Evolutionary conservation across 1,140 invertebrate species (phyloP), one percentile per base, ranked within the genome.

Genomic region (Trypoxylus dichotomus): DNA sequence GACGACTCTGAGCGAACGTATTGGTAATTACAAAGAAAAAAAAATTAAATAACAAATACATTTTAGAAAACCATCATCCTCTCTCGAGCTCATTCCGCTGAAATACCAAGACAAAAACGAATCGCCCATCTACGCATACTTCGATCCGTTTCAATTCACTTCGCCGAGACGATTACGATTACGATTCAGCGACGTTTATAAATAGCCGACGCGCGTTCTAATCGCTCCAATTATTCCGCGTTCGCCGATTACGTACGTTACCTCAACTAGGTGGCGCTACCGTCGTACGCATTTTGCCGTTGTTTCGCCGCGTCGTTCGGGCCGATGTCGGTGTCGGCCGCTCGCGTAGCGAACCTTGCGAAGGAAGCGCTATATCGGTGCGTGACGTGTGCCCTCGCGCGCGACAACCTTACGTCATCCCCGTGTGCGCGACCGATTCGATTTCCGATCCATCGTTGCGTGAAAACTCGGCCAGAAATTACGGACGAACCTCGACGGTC

Each of bases 361-460:
- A 3, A 47, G 43, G 13, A 15, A 13, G 43, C 42, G 42, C 10
- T 47, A n/a, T 47, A 24, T 27, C 21, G 47, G 19, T 25, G 60
- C 60, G 60, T n/a, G 60, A 63, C 60, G 60, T 63, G 60, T 63
- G 60, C 19, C n/a, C 43, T n/a, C 19, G 13, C 21, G 60, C n/a
- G 60, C 60, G n/a, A 24, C 47, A 63, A 2, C 10, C 60, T 63
- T 63, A 63, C 60, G 60, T 63, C 60, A 63, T 25, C 19, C 13
- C 19, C 13, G n/a, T 27, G 43, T 47, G 43, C 43, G 43, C 11
- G 43, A 47, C 43, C 43, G 43, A 47, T 63, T 63, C 60, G 25
- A 63, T 63, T 63, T 63, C 60, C 60, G 60, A 63, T 63, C 10
- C 60, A 24, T 24, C 24, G 60, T 63, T 63, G 60, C 60, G 60